Evolutionary conservation across 2,888 invertebrate genomes (phyloP).

Genomic region (Incurvaria masculella): DNA sequence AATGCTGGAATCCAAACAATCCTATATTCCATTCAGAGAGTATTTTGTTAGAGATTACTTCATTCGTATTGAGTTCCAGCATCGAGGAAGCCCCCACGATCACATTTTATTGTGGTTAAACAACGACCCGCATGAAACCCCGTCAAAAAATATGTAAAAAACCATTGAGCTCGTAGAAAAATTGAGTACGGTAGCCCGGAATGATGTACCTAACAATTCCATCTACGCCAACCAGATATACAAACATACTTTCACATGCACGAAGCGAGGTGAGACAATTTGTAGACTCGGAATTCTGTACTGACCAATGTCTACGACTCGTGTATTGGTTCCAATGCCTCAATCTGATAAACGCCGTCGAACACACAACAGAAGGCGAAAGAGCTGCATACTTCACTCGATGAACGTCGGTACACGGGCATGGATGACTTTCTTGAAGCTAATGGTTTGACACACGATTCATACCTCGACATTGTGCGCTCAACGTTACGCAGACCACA

Average conservation of each 20-base stretch:
- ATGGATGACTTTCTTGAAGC: constrained; percentile 22
- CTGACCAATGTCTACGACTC: constrained; percentile 23
- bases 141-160: constrained; percentile 23
- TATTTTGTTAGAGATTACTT: constrained; percentile 25
- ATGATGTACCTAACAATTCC: constrained; percentile 20
- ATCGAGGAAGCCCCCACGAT: constrained; percentile 29
- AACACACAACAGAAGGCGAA: constrained; percentile 20
- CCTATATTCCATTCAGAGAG: constrained; percentile 22
- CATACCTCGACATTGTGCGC: constrained; percentile 22
- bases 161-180: constrained; percentile 24
- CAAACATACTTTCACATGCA: constrained; percentile 23
- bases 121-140: constrained; percentile 24
- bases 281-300: constrained; percentile 24
- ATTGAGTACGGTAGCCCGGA: constrained; percentile 21
- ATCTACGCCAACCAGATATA: constrained; percentile 24
- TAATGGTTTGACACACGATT: constrained; percentile 21
- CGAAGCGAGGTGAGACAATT: constrained; percentile 22
- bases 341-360: constrained; percentile 20
- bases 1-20: constrained; percentile 20
- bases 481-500: constrained; percentile 21
- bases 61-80: constrained; percentile 29
- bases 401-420: constrained; percentile 20
- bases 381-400: constrained; percentile 20
- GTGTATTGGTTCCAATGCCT: constrained; percentile 23
- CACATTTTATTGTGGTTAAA: constrained; percentile 32